Base-by-base conservation (phyloP, 2,113 vertebrate genomes). In the Porphyrio hochstetteri region DNA sequence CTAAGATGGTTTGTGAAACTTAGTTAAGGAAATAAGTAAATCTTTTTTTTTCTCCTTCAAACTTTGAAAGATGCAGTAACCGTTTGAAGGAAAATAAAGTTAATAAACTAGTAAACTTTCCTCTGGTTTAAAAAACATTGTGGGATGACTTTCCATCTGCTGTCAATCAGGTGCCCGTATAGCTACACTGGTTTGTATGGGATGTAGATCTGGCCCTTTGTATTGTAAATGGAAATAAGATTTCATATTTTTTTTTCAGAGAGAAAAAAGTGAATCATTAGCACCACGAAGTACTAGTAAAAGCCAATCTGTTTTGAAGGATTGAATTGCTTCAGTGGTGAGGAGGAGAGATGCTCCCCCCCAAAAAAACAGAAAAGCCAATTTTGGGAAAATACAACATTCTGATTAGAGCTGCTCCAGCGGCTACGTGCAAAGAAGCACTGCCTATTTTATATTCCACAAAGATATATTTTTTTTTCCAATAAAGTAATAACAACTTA, bases 401-500 rank as follows among this genome's bases (percentile, higher is more conserved):
- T 88, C 86, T 87, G 82, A 88, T 92, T n/a, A 93, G 64, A 92
- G 64, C 40, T 76, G 27, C 68, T 95, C 40, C 69, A 25, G 63
- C 24, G 27, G 27, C 35, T 7, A 33, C 13, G 4, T 82, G 33
- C 3, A 16, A 86, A 95, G 83, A 20, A 65, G 59, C 6, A 3
- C 52, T 92, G 35, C 57, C 77, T 83, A 10, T 25, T 95, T 91
- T 91, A 63, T 83, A 92, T 86, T 88, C 88, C 82, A 83, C 27
- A 31, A 80, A 74, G 52, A 70, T 69, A 93, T 79, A 65, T 75
- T 82, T 78, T n/a, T n/a, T 70, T 72, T 83, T 79, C 35, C 60
- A 64, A 23, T 42, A 79, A 86, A 85, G 29, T 79, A 93, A 95
- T 89, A 96, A 92, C 79, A 92, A 92, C 57, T 90, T 88, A 53